phyloP scores from a whole-genome alignment of 1,140 invertebrate genomes.

The Elymnias hypermnestra region DNA sequence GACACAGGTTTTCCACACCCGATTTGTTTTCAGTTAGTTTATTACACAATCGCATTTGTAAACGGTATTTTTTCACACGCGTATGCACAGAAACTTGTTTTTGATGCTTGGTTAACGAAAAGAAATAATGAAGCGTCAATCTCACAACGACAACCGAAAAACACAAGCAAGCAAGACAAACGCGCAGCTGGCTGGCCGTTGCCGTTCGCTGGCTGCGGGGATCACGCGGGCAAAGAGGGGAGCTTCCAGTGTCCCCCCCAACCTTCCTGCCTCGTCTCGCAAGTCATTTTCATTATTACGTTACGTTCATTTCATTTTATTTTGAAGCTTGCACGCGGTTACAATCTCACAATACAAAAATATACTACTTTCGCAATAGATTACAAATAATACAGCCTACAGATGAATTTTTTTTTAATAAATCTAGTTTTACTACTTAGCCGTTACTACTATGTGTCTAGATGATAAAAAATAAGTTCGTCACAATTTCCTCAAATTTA shows the following conservation, averaged over 20 bases:
- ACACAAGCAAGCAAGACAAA: conserved; percentile 58
- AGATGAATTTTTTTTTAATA: too few relatives aligned
- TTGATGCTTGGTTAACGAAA: conserved; percentile 33
- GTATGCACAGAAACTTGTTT: conserved; percentile 42
- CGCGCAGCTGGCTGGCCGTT: conserved; percentile 63
- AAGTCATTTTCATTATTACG: conserved; percentile 66
- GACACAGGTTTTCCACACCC: conserved; percentile 37
- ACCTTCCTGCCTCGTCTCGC: conserved; percentile 55
- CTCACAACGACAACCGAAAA: conserved; percentile 65
- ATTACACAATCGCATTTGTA: conserved; percentile 34
- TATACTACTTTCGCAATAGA: neutral
- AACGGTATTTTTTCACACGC: conserved; percentile 44
- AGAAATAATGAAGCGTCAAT: conserved; percentile 62
- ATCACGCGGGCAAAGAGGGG: conserved; percentile 47
- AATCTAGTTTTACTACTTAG: too few relatives aligned
- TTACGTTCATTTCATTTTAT: conserved; percentile 61
- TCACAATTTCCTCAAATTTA: too few relatives aligned
- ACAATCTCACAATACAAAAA: neutral
- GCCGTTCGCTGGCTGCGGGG: conserved; percentile 56
- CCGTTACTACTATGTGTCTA: too few relatives aligned
- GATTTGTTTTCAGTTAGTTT: conserved; percentile 28
- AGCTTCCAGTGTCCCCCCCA: conserved; percentile 51
- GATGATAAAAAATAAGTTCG: too few relatives aligned
- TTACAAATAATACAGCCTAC: too few relatives aligned
- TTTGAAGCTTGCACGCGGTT: conserved; percentile 29